Base-by-base conservation (phyloP, 2,113 vertebrate genomes). In the Atherinomorus stipes region DNA sequence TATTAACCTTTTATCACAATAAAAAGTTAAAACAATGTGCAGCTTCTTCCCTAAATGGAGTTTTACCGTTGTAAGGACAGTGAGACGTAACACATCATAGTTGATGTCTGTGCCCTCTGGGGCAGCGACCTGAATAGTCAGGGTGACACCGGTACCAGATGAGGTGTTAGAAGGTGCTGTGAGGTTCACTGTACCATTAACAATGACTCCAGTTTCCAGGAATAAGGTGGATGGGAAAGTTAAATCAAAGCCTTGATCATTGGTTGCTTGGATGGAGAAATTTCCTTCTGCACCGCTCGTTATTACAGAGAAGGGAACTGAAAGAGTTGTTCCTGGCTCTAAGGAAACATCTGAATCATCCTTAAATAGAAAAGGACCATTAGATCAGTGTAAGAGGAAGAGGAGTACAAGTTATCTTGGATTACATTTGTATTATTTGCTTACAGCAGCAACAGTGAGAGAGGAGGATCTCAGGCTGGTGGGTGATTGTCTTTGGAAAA, bases 121-220 rank as follows among this genome's bases (percentile, higher is more conserved):
- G 65, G 81, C 81, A 60, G 85, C 65, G 0, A 72, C 90, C 58
- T 92, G 90, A 21, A 93, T 89, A 54, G 83, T 92, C 65, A 93
- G 77, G 18, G 84, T 92, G 75, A 93, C 71, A 3, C 87, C 89
- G 0, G 79, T 90, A 25, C 93, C 91, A 1, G 89, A 90, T 0
- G 42, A 52, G 0, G 91, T 93, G 69, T 76, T 70, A 0, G 42
- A 23, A 19, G 91, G 91, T 2, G 70, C 84, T 0, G 60, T 63
- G 54, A 94, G 62, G 13, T 53, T 85, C 31, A 91, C 87, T 4
- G 64, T 85, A n/a, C 76, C 84, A 4, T 87, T 79, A 19, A 65
- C 64, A 7, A 57, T 83, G 4, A 56, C 59, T 45, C 79, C 82
- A 47, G 25, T 42, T 7, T 52, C 72, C 52, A 93, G 11, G 0